phyloP scores from a whole-genome alignment of 2,113 vertebrate genomes.

The Hassar affinis region DNA sequence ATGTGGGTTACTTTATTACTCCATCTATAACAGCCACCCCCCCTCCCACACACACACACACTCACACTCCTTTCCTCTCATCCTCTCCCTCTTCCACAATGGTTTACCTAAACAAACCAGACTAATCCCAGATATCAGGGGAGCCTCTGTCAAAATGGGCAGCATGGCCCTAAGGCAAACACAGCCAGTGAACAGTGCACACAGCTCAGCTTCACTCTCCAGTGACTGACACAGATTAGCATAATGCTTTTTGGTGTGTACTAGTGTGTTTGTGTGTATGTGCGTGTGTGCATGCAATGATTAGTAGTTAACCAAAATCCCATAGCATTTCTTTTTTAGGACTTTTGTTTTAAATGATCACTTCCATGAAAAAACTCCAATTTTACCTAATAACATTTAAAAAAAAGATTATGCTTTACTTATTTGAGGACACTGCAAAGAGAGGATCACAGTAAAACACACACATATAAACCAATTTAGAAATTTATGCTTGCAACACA shows the following conservation, averaged over 20 bases:
- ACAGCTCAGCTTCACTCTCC: constrained; percentile 82
- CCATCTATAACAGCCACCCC: no score
- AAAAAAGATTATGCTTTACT: no score
- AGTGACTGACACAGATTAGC: constrained; percentile 85
- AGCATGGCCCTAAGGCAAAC: constrained; percentile 98
- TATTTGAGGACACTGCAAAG: no score
- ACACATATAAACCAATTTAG: no score
- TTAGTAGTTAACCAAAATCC: no score
- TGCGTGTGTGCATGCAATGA: no score
- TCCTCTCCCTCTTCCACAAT: constrained; percentile 58
- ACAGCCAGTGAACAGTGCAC: constrained; percentile 85
- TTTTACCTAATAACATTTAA: no score
- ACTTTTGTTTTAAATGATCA: neutral
- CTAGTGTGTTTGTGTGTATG: neutral
- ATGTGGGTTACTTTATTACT: neutral
- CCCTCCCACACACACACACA: no score
- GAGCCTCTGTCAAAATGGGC: constrained; percentile 99
- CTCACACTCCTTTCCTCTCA: neutral
- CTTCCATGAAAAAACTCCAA: neutral
- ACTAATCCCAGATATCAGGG: constrained; percentile 99
- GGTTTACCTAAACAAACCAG: constrained; percentile 99
- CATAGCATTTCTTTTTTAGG: neutral
- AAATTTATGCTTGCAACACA: no score
- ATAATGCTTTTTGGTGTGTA: constrained; percentile 93
- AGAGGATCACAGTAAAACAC: no score